Evolutionary conservation across 2,797 vertebrate genomes (phyloP), one percentile per base, ranked within the genome.

Genomic region (Graptemys geographica): DNA sequence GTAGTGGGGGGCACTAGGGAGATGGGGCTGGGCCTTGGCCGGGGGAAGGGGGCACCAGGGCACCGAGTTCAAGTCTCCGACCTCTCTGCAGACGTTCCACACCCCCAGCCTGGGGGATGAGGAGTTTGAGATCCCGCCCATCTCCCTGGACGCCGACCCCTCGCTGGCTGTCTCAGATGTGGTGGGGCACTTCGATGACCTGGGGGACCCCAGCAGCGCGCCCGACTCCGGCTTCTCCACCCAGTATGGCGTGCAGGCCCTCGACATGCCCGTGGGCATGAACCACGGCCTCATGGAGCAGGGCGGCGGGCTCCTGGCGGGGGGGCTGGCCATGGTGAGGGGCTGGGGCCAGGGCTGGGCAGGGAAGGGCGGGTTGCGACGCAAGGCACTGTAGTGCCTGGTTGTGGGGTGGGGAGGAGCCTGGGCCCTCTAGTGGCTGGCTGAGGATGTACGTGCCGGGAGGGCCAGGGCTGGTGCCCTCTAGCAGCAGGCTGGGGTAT

Each of bases 41-140:
- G 1, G 65, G n/a, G n/a, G 10, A 59, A 59, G 57, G 13, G 59
- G 65, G 65, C 65, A 72, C 2, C 5, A 15, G 59, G 59, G 59
- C 31, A 33, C 3, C 59, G 5, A 62, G 13, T 62, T 31, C 5
- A 31, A 62, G n/a, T 72, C 69, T 72, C 37, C 2, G 5, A 19
- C 69, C n/a, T 41, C 49, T 57, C 11, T 82, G 18, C 93, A 98
- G 99, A 99, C 99, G 1, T 99, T 99, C 97, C 99, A 99, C 98
- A 99, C 99, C 0, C 99, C 99, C 83, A 99, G 99, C 97, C 97
- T 99, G 76, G 99, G 99, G 8, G 99, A 99, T 98, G 99, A 99
- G 94, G 99, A 99, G 96, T 99, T 99, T n/a, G 99, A 99, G 98
- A 99, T 99, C 79, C 99, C 99, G 0, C 99, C 99, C 93, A 99